Evolutionary conservation across 2,888 invertebrate genomes (phyloP).

Genomic region (Lasioglossum morio): DNA sequence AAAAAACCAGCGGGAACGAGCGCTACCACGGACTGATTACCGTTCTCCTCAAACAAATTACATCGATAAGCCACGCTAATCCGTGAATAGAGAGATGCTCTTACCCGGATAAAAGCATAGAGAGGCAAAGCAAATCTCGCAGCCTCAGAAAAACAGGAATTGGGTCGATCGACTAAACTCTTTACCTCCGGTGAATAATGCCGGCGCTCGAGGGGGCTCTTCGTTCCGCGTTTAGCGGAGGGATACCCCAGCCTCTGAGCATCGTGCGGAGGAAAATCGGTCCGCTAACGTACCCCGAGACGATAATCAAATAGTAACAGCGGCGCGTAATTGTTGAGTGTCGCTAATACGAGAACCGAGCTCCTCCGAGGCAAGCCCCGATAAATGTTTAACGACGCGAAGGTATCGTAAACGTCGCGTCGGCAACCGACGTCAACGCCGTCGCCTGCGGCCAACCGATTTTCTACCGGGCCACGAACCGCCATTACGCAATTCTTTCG

Average conservation of each 20-base stretch:
- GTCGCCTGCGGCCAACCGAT: background rate
- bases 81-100: slow-evolving; percentile 52
- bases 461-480: background rate
- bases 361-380: background rate
- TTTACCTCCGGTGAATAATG: slow-evolving; percentile 57
- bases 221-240: slow-evolving; percentile 48
- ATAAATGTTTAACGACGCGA: slow-evolving; percentile 48
- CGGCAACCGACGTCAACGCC: background rate
- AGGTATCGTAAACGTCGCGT: slow-evolving; percentile 34
- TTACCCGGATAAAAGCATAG: slow-evolving; percentile 44
- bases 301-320: slow-evolving; percentile 66
- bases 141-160: slow-evolving; percentile 54
- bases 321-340: slow-evolving; percentile 57
- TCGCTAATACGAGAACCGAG: slow-evolving; percentile 41
- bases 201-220: slow-evolving; percentile 50
- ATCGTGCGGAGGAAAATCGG: slow-evolving; percentile 26
- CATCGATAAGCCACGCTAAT: slow-evolving; percentile 61
- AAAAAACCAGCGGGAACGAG: slow-evolving; percentile 11
- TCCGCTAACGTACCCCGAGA: slow-evolving; percentile 30
- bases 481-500: slow-evolving; percentile 32
- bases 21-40: slow-evolving; percentile 51
- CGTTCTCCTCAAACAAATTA: slow-evolving; percentile 56
- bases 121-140: slow-evolving; percentile 45
- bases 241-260: slow-evolving; percentile 28
- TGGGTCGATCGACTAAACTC: slow-evolving; percentile 63